A percentile compares a stretch with the other conserved stretches of the same genome.
These are phyloP conservation scores for Oegoconia quadripuncta DNA, from an alignment of 2,888 invertebrate species.

Conservation along the genomic window DNA sequence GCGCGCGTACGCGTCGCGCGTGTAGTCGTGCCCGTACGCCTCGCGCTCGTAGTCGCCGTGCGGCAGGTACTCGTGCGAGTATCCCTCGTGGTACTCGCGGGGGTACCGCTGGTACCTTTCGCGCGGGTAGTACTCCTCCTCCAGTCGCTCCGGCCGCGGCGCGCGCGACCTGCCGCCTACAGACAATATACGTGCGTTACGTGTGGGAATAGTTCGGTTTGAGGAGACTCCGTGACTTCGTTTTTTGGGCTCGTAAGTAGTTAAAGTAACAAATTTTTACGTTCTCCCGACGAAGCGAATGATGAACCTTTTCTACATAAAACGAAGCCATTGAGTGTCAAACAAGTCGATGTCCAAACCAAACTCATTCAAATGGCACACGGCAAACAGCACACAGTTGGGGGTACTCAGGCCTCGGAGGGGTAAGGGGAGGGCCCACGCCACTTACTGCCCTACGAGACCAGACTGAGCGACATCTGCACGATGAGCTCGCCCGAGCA, in stretches of 20 bases:
- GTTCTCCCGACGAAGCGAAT: neutral
- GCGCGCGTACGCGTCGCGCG: conserved; percentile 54
- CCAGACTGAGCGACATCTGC: conserved; percentile 46
- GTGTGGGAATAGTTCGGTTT: neutral
- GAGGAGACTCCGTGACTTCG: neutral
- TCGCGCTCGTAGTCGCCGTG: conserved; percentile 27
- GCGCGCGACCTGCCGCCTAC: conserved; percentile 67
- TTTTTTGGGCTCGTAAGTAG: neutral
- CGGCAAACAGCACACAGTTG: conserved; percentile 30
- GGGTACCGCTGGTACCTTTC: conserved; percentile 46
- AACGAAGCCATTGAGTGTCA: neutral
- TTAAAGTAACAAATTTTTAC: too few relatives aligned
- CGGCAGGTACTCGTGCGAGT: conserved; percentile 45
- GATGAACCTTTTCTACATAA: neutral
- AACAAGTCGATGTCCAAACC: too few relatives aligned
- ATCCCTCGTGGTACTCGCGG: conserved; percentile 35
- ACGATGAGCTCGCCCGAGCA: conserved; percentile 45
- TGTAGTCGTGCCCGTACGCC: conserved; percentile 58
- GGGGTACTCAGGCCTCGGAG: conserved; percentile 8
- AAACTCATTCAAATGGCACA: conserved; percentile 22
- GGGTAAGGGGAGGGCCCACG: conserved; percentile 5
- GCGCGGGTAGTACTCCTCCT: conserved; percentile 75
- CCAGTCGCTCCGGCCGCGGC: conserved; percentile 75
- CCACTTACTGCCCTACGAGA: conserved; percentile 61
- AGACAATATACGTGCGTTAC: conserved; percentile 5